These are phyloP conservation scores for Huso huso DNA, from an alignment of 2,797 vertebrate species.

Conservation along the genomic window DNA sequence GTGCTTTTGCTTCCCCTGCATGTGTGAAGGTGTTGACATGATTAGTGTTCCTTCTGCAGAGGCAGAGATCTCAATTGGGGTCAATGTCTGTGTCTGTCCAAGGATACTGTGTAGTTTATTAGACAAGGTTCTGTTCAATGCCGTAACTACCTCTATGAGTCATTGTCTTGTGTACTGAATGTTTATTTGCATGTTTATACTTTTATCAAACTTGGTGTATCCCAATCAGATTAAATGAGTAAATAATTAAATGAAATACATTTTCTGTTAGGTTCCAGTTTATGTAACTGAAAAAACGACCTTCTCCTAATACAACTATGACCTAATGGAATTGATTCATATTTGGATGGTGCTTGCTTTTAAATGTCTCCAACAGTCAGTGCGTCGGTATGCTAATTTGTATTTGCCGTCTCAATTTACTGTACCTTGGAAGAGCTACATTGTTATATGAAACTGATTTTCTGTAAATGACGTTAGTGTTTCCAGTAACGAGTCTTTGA, in stretches of 20 bases:
- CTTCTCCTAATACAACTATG: constrained; percentile 3
- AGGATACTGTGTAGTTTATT: not conserved
- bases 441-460: not conserved
- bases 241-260: not conserved
- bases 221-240: constrained; percentile 13
- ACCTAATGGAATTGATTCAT: constrained; percentile 16
- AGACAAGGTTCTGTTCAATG: not conserved
- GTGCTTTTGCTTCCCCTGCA: constrained; percentile 32
- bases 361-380: constrained; percentile 16
- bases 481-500: constrained; percentile 39
- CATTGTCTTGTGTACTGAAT: not conserved
- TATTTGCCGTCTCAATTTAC: constrained; percentile 23
- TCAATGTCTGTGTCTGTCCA: constrained; percentile 6
- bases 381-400: constrained; percentile 29
- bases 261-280: constrained; percentile 11
- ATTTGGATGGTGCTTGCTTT: constrained; percentile 11
- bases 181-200: not conserved
- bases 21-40: constrained; percentile 44
- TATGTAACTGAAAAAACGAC: constrained; percentile 9
- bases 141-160: not conserved
- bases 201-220: not conserved
- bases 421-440: too few species aligned
- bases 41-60: constrained; percentile 40
- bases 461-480: constrained; percentile 37
- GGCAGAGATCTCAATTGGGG: constrained; percentile 4